Conservation (phyloP, 2,888 invertebrate species). For the Caenorhabditis sp. region DNA sequence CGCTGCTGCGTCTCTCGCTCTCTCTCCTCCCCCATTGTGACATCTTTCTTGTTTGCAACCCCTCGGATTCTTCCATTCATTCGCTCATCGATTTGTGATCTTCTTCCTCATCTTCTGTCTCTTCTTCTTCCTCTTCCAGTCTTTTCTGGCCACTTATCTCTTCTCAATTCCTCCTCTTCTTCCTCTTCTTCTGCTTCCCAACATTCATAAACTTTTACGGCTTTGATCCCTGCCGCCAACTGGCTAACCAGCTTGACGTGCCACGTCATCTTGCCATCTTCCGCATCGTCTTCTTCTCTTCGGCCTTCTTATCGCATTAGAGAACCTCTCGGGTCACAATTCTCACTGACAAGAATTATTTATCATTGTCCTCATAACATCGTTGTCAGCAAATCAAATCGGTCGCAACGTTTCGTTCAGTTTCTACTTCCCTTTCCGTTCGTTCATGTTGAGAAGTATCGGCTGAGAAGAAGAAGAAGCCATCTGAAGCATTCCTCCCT, state of each 20-base stretch:
- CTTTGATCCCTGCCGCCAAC: constrained; percentile 6
- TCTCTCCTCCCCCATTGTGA: constrained; percentile 10
- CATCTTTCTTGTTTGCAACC: constrained; percentile 24
- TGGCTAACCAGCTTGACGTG: constrained; percentile 29
- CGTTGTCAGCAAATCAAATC: too few relatives aligned
- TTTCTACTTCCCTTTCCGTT: neutral
- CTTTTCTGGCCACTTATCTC: too few relatives aligned
- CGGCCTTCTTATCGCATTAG: constrained; percentile 55
- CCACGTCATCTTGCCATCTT: constrained; percentile 49
- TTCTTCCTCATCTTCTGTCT: too few relatives aligned
- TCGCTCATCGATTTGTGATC: neutral
- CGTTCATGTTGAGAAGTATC: neutral
- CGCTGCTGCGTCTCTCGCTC: constrained; percentile 9
- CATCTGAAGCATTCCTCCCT: constrained; percentile 31
- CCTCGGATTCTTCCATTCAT: neutral
- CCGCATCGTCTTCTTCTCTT: constrained; percentile 23
- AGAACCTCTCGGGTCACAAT: constrained; percentile 37
- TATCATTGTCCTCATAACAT: constrained; percentile 7
- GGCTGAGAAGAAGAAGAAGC: constrained; percentile 22
- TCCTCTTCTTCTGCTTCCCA: constrained; percentile 18
- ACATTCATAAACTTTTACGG: constrained; percentile 50
- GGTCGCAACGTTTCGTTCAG: neutral
- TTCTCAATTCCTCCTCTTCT: constrained; percentile 1
- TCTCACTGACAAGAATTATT: constrained; percentile 2
- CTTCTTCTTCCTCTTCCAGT: neutral